Evolutionary conservation across 1,140 invertebrate genomes (phyloP), one percentile per base, ranked within the genome.

Genomic region (Platyura marginata): DNA sequence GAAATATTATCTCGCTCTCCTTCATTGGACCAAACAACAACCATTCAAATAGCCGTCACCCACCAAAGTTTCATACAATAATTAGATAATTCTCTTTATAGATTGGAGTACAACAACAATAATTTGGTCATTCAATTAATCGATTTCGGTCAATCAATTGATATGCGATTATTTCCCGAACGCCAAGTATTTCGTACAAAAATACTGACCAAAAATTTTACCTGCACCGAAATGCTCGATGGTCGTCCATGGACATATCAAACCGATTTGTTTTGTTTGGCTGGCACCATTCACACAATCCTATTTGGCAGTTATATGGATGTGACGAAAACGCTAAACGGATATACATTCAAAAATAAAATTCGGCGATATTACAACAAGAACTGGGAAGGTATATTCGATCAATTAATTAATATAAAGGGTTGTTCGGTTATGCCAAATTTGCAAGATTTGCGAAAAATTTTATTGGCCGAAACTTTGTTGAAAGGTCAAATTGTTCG

Each of bases 211-310:
- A 74, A 79, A 53, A 75, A 74, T 25, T 86, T 88, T 51, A 78
- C 77, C 23, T 90, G 85, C 54, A 80, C 78, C 44, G 86, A 91
- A 66, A 91, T 91, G 86, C 73, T 75, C 51, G 84, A 85, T 46
- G 70, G 77, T 33, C 74, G 75, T 51, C 81, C 85, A 2, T 95
- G 91, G 91, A 90, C 81, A 22, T 93, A 88, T 61, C 89, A 94
- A 65, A 84, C 83, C 25, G 90, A 94, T 67, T 64, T 89, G 47
- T 92, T 81, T 67, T 89, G 88, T 47, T 59, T 91, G 44, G 83
- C 82, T 44, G 83, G 81, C 18, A 83, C 84, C 19, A 78, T 88
- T 45, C 81, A 92, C 64, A 80, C 83, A 36, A 63, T 93, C 45
- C 59, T 91, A 18, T 87, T 90, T 64, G 81, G 82, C 21, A 77